Evolutionary conservation across 30 jellyfish, hydroid and myxozoan genomes (phyloP).

Genomic region (Calvadosia cruxmelitensis): DNA sequence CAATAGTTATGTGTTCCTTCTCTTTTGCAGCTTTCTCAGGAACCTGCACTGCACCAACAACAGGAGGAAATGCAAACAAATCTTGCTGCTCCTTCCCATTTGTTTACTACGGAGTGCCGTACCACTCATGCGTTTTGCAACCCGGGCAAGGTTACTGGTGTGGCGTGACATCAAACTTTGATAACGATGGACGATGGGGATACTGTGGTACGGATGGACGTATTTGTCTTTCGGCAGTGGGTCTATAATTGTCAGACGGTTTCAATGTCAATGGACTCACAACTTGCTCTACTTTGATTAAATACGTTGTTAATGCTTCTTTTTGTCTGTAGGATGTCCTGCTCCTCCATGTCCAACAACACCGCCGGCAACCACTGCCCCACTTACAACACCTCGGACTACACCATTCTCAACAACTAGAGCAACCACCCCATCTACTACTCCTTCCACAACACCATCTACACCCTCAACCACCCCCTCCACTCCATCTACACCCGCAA

Average conservation of each 20-base stretch:
- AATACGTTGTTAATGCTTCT: too few species aligned
- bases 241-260: background rate
- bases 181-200: slow-evolving; percentile 87
- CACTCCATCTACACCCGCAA: slow-evolving; percentile 1
- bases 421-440: slow-evolving; percentile 23
- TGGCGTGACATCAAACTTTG: slow-evolving; percentile 57
- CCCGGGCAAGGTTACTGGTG: slow-evolving; percentile 76
- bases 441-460: slow-evolving; percentile 16
- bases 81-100: slow-evolving; percentile 88
- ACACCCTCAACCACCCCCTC: slow-evolving; percentile 13
- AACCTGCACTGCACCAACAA: slow-evolving; percentile 43
- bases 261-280: background rate
- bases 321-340: slow-evolving; percentile 7
- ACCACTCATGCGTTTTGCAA: slow-evolving; percentile 36
- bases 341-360: slow-evolving; percentile 8
- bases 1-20: background rate
- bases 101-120: slow-evolving; percentile 47
- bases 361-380: background rate
- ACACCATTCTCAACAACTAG: background rate
- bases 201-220: slow-evolving; percentile 35
- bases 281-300: too few species aligned
- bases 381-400: background rate
- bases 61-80: slow-evolving; percentile 68
- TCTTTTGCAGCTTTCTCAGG: slow-evolving; percentile 4
- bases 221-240: too few species aligned